phyloP scores from a whole-genome alignment of 35 echinoderm and acorn worm species.

The Apostichopus californicus region DNA sequence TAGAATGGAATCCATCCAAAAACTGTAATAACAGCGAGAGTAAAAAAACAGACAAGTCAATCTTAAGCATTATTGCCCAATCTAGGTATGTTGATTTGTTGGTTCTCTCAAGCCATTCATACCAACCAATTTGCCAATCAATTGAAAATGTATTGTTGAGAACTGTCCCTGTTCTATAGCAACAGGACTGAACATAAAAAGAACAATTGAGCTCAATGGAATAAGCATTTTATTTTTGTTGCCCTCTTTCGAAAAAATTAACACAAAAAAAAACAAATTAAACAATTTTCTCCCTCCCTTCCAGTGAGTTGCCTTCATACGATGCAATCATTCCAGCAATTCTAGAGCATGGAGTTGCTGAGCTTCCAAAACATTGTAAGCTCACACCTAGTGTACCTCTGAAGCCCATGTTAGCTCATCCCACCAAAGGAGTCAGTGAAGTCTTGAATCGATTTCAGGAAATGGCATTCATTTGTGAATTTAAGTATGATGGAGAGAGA shows the following conservation, averaged over 20 bases:
- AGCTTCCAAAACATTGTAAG: conserved; percentile 87
- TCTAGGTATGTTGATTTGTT: too few relatives aligned
- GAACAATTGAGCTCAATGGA: too few relatives aligned
- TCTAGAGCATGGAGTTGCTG: conserved; percentile 71
- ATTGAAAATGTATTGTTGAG: too few relatives aligned
- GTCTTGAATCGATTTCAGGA: conserved; percentile 88
- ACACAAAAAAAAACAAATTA: neutral
- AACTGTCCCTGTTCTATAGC: too few relatives aligned
- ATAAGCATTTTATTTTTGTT: neutral
- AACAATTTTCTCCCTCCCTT: neutral
- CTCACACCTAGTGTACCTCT: conserved; percentile 87
- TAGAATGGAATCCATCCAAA: too few relatives aligned
- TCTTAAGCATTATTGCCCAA: too few relatives aligned
- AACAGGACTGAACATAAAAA: too few relatives aligned
- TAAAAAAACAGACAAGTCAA: too few relatives aligned
- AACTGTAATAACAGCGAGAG: too few relatives aligned
- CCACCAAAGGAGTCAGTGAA: conserved; percentile 94
- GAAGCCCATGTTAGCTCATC: conserved; percentile 98
- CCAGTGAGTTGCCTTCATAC: conserved; percentile 91
- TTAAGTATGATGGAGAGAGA: conserved; percentile 97
- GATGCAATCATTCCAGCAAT: conserved; percentile 72
- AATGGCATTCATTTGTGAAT: conserved; percentile 92
- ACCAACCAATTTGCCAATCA: neutral
- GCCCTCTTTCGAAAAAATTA: neutral
- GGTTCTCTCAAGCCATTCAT: too few relatives aligned